Evolutionary conservation across 2,888 invertebrate genomes (phyloP).

Genomic region (Rotaria macrura): DNA sequence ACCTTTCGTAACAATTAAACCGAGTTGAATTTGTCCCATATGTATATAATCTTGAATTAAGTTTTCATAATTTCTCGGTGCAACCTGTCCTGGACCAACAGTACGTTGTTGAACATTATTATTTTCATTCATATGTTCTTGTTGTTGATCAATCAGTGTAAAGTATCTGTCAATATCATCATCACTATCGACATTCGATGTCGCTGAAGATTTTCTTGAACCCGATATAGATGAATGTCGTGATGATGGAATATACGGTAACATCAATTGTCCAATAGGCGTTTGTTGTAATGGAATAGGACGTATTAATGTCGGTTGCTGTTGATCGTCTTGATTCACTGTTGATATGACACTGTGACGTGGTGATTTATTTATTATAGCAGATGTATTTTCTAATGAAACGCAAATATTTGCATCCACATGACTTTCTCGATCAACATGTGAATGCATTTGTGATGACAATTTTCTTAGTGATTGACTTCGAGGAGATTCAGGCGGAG

Average conservation of each 20-base stretch:
- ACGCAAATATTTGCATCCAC: background rate
- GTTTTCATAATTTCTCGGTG: constrained; percentile 40
- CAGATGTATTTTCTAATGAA: background rate
- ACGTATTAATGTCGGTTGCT: background rate
- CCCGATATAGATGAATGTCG: background rate
- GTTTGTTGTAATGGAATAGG: background rate
- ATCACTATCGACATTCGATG: constrained; percentile 23
- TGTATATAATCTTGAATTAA: constrained; percentile 36
- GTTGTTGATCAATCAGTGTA: background rate
- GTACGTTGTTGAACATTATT: constrained; percentile 23
- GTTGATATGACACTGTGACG: background rate
- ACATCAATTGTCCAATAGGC: constrained; percentile 7
- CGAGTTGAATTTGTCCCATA: constrained; percentile 67
- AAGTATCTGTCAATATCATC: constrained; percentile 33
- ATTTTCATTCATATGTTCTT: background rate
- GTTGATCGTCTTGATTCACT: background rate
- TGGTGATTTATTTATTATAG: background rate
- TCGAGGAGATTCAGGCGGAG: background rate
- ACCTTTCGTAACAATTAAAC: constrained; percentile 77
- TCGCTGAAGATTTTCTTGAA: constrained; percentile 24
- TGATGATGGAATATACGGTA: background rate
- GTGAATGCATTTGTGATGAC: background rate
- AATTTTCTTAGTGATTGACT: background rate
- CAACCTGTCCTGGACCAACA: constrained; percentile 44
- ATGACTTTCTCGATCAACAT: background rate